These are phyloP conservation scores for Riptortus pedestris DNA, from an alignment of 1,140 invertebrate genomes.

Conservation along the genomic window DNA sequence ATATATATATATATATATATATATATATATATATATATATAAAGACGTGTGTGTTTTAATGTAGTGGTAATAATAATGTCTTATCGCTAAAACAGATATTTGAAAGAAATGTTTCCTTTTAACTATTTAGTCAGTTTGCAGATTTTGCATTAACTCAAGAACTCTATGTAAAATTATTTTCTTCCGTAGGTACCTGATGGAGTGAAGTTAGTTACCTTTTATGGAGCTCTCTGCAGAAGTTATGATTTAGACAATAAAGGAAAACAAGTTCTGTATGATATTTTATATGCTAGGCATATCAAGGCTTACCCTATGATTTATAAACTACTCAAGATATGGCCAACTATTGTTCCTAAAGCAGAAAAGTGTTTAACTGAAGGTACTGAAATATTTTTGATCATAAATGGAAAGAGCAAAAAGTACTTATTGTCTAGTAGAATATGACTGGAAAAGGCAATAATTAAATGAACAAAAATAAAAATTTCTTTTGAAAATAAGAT, in stretches of 20 bases:
- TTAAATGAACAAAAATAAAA: not conserved
- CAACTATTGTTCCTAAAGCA: not conserved
- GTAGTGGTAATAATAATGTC: too few relatives aligned
- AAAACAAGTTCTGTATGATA: not conserved
- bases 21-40: too few relatives aligned
- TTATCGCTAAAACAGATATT: too few relatives aligned
- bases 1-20: too few relatives aligned
- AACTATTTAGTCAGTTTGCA: too few relatives aligned
- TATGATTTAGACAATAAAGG: constrained; percentile 2
- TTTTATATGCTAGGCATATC: not conserved
- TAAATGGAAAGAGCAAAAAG: not conserved
- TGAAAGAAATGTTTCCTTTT: too few relatives aligned
- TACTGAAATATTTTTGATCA: not conserved
- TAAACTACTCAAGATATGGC: not conserved
- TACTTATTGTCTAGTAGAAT: not conserved
- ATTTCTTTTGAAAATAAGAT: not conserved
- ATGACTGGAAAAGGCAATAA: not conserved
- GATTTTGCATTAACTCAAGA: too few relatives aligned
- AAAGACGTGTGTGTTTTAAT: too few relatives aligned
- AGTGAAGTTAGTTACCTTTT: not conserved
- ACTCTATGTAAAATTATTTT: too few relatives aligned
- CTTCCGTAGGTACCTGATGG: not conserved
- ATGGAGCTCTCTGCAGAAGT: not conserved
- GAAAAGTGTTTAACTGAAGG: not conserved
- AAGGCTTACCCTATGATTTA: not conserved